phyloP scores from a whole-genome alignment of 1,140 invertebrate genomes.

The Heterodera carotae region DNA sequence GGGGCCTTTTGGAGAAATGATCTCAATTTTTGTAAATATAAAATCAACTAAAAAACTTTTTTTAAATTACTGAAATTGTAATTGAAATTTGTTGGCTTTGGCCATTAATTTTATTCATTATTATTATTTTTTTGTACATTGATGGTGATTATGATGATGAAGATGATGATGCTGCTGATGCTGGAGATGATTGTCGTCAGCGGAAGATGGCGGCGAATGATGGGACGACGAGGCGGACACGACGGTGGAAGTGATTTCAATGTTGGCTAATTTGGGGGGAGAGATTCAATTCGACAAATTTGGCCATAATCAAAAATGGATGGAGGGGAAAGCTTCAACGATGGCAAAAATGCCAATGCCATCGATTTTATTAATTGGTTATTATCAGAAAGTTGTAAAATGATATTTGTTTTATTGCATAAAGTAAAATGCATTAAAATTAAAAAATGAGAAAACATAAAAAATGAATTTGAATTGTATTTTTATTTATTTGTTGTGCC shows the following conservation, averaged over 20 bases:
- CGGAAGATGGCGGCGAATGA: conserved; percentile 12
- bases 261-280: conserved; percentile 44
- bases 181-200: neutral
- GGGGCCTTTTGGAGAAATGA: neutral
- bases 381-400: neutral
- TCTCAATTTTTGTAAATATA: neutral
- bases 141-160: conserved; percentile 1
- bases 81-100: too few species aligned
- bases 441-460: neutral
- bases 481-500: neutral
- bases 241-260: conserved; percentile 50
- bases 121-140: neutral
- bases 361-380: neutral
- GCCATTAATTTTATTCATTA: too few species aligned
- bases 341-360: neutral
- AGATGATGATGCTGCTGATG: neutral
- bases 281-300: too few species aligned
- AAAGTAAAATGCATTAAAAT: too few species aligned
- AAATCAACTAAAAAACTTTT: neutral
- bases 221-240: conserved; percentile 38
- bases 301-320: conserved; percentile 13
- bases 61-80: neutral
- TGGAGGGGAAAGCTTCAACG: neutral
- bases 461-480: neutral
- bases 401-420: too few species aligned